A percentile compares a stretch with the other conserved stretches of the same genome.
Evolutionary conservation across 2,797 vertebrate species (phyloP).

Genomic region (Pristis pectinata): DNA sequence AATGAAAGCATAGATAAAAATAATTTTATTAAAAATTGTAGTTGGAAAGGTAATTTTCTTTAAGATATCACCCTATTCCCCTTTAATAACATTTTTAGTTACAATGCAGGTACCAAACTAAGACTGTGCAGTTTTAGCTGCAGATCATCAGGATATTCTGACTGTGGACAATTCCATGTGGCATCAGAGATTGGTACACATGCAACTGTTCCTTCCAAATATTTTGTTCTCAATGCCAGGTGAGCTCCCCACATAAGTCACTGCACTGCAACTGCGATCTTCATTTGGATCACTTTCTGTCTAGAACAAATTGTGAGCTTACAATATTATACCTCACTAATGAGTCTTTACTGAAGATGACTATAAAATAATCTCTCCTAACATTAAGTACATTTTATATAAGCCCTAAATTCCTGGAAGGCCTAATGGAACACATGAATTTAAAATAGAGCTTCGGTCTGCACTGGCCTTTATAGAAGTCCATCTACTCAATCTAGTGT

Average conservation of each 20-base stretch:
- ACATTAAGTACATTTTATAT: neutral
- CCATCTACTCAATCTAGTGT: no score
- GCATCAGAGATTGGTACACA: neutral
- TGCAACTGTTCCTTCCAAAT: neutral
- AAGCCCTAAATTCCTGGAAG: neutral
- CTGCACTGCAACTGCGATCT: neutral
- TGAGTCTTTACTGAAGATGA: neutral
- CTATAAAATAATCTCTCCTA: neutral
- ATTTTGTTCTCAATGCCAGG: neutral
- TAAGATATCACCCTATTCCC: neutral
- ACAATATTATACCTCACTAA: neutral
- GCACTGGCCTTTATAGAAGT: neutral
- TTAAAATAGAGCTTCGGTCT: neutral
- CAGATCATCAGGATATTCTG: neutral
- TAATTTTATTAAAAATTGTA: neutral
- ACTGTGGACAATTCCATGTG: neutral
- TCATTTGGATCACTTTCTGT: neutral
- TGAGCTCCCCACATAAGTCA: neutral
- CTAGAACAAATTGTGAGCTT: neutral
- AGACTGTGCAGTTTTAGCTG: neutral
- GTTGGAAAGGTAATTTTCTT: constrained; percentile 10
- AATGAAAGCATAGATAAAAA: neutral
- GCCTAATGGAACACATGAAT: neutral
- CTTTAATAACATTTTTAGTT: neutral
- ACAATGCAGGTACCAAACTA: neutral